Percentiles rank a stretch among this genome's conserved stretches.
Evolutionary conservation across 2,888 invertebrate genomes (phyloP).

Genomic region (Perithous albicinctus): DNA sequence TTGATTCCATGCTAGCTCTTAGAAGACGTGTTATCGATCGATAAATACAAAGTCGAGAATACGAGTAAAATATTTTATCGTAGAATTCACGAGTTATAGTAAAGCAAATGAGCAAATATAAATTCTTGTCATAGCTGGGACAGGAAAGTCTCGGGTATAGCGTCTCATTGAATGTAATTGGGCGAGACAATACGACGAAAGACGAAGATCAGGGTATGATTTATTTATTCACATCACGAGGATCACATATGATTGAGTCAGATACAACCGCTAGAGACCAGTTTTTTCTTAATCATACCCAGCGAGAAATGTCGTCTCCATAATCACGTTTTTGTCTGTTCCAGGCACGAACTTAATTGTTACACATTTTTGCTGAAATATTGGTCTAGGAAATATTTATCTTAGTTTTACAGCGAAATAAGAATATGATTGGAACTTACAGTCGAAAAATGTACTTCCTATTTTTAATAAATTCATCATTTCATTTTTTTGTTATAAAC

Average conservation of each 20-base stretch:
- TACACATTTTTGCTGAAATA: no score
- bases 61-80: not conserved
- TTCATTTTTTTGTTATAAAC: no score
- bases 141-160: not conserved
- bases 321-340: not conserved
- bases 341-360: not conserved
- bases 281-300: conserved; percentile 9
- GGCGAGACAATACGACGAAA: conserved; percentile 14
- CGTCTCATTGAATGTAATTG: not conserved
- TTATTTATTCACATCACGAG: conserved; percentile 28
- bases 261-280: conserved; percentile 6
- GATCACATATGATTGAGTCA: conserved; percentile 5
- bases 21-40: conserved; percentile 2
- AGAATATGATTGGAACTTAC: no score
- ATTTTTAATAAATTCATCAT: no score
- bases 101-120: not conserved
- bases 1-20: not conserved
- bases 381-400: no score
- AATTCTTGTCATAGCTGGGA: not conserved
- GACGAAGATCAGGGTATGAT: conserved; percentile 14
- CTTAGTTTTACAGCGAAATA: no score
- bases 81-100: not conserved
- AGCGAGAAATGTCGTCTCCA: not conserved
- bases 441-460: no score
- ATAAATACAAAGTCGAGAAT: conserved; percentile 19